Evolutionary conservation across 2,113 vertebrate species (phyloP), one percentile per base, ranked within the genome.

Genomic region (Stigmatopora argus): DNA sequence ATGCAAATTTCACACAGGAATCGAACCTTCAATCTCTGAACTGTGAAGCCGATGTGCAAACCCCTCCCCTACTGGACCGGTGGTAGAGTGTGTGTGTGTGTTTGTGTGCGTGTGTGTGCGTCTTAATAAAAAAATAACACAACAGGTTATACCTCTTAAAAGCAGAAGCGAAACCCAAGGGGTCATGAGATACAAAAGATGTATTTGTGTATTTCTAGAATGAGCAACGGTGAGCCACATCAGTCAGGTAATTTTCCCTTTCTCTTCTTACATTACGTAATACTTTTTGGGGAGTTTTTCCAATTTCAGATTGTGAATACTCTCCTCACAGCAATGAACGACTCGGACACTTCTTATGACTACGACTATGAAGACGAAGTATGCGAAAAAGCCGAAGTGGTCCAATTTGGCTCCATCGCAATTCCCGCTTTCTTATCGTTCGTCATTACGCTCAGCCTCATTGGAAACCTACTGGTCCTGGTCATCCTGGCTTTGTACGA

Each of bases 391-490:
- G 63, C 19, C 0, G 0, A 38, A 1, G 69, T 89, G 44, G 81
- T 82, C 34, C 12, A 0, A 21, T 78, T 94, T 61, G 86, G 88
- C 48, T 80, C 83, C 51, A 53, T 89, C 21, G 67, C 70, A 11
- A 82, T 87, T 31, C 86, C 89, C 0, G 15, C 92, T 57, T 83
- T 94, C 64, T 93, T 94, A 74, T 84, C 69, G 1, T 18, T 94
- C 18, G 90, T 89, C 38, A 91, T 93, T 58, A 1, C 90, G 1
- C 78, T 97, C 71, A 96, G 95, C 78, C 81, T 96, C 17, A 9
- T 78, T 1, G 95, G 95, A 72, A 98, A 98, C 75, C 76, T 83
- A 56, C 88, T 95, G 0, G 94, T 96, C 51, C 66, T 97, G 11
- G 92, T 92, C 62, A 92, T 96, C 62, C 74, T 98, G 48, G 69